phyloP scores from a whole-genome alignment of 2,888 invertebrate species.

The Aporophyla nigra region DNA sequence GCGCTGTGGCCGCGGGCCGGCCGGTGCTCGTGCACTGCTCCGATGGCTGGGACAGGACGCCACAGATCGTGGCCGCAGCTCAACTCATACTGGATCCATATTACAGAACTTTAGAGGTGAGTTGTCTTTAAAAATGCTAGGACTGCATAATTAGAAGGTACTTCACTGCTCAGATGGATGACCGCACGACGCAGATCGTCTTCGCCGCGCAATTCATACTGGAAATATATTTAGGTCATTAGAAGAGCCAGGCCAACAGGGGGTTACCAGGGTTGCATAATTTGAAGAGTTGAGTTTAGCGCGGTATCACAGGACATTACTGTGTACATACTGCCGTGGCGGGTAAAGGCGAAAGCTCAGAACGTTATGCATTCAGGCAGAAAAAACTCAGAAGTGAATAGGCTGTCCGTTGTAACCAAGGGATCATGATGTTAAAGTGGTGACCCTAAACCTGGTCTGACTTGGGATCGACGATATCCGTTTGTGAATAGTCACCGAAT shows the following conservation, averaged over 20 bases:
- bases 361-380: neutral
- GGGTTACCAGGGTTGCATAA: slow-evolving; percentile 12
- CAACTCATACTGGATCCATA: slow-evolving; percentile 98
- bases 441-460: neutral
- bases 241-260: no score
- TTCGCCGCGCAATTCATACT: neutral
- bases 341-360: neutral
- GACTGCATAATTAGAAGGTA: neutral
- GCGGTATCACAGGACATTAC: neutral
- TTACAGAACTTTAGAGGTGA: slow-evolving; percentile 97
- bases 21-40: slow-evolving; percentile 99
- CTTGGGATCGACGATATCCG: neutral
- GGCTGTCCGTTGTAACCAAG: neutral
- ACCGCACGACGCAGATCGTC: neutral
- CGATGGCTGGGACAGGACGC: slow-evolving; percentile 99
- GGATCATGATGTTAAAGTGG: neutral
- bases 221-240: neutral
- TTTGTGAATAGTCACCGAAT: neutral
- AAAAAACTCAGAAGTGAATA: neutral
- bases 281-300: neutral
- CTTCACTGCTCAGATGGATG: neutral
- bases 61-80: slow-evolving; percentile 98
- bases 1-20: slow-evolving; percentile 95
- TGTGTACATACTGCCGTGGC: neutral
- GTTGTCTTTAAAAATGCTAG: slow-evolving; percentile 37